Conservation (phyloP, 2,888 invertebrate species). For the Lepidochrysops patricia region DNA sequence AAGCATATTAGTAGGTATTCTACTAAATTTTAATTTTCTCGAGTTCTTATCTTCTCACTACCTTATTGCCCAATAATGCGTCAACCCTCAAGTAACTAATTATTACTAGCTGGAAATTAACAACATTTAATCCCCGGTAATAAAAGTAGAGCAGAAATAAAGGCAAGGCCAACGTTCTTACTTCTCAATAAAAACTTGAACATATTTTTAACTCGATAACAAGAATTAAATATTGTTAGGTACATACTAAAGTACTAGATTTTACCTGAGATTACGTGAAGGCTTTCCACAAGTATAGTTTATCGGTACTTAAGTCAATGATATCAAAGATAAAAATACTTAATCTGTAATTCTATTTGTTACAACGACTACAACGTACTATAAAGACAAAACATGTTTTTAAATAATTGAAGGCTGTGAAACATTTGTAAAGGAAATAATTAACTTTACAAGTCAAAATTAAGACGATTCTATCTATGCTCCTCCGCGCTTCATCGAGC, state of each 20-base stretch:
- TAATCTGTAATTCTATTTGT: too few species aligned
- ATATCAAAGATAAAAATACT: background rate
- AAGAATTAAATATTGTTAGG: background rate
- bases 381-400: too few species aligned
- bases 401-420: too few species aligned
- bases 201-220: background rate
- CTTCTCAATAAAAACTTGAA: background rate
- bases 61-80: too few species aligned
- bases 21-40: too few species aligned
- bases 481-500: background rate
- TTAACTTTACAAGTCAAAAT: background rate
- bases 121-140: background rate
- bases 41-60: too few species aligned
- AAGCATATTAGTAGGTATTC: too few species aligned
- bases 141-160: background rate
- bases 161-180: background rate
- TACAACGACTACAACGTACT: too few species aligned
- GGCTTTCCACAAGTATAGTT: background rate
- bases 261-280: background rate
- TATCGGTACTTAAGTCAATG: background rate
- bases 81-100: too few species aligned
- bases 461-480: background rate
- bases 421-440: too few species aligned
- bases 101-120: too few species aligned
- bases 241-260: too few species aligned